These are phyloP conservation scores for Pseudomugil tenellus DNA, from an alignment of 2,797 vertebrate species.

Conservation along the genomic window DNA sequence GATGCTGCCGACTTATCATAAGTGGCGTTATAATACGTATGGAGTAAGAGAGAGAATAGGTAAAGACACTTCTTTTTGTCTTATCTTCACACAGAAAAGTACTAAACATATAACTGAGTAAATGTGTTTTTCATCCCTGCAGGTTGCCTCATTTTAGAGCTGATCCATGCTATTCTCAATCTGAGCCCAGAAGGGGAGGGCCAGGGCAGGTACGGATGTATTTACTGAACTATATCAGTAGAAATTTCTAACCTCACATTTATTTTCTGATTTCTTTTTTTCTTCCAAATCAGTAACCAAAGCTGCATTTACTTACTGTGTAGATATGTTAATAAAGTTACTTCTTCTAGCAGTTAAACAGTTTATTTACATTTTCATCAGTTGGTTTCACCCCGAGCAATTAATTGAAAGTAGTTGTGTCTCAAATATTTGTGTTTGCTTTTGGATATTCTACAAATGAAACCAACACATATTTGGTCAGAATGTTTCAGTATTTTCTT, in stretches of 20 bases:
- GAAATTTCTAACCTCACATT: background rate
- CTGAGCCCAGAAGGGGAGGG: conserved; percentile 91
- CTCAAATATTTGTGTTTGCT: no score
- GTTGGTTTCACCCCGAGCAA: no score
- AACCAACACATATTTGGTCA: no score
- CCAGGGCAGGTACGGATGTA: conserved; percentile 85
- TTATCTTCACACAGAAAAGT: background rate
- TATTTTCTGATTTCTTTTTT: background rate
- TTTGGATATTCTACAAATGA: no score
- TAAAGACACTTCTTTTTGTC: conserved; percentile 61
- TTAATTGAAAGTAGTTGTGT: no score
- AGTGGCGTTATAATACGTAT: conserved; percentile 95
- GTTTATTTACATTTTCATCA: no score
- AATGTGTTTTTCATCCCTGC: conserved; percentile 29
- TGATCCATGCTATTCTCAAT: conserved; percentile 97
- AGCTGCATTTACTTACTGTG: no score
- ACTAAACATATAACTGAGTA: background rate
- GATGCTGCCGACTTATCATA: conserved; percentile 97
- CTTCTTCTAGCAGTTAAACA: no score
- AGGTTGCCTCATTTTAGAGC: conserved; percentile 95
- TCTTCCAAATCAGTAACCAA: no score
- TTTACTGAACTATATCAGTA: background rate
- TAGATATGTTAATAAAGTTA: no score
- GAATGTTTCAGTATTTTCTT: background rate
- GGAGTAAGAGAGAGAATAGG: conserved; percentile 94